phyloP scores from a whole-genome alignment of 2,888 invertebrate genomes.

The Caenorhabditis sinica region DNA sequence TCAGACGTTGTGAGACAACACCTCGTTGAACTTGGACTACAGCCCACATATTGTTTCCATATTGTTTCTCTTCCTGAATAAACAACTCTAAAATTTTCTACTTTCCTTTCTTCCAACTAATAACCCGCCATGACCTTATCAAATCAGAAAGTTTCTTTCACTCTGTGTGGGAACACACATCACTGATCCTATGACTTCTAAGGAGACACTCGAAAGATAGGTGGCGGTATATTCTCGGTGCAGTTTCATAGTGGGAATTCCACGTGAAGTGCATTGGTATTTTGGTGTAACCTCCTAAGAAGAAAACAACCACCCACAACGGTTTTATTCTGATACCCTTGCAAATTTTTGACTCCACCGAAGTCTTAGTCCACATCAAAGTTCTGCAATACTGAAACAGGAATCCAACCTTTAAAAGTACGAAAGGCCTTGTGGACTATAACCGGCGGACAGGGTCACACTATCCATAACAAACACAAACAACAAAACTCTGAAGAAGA shows the following conservation, averaged over 20 bases:
- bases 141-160: slow-evolving; percentile 17
- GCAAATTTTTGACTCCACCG: not conserved
- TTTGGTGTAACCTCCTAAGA: not conserved
- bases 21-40: not conserved
- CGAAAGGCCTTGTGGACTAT: slow-evolving; percentile 9
- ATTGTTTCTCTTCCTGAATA: not conserved
- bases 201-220: slow-evolving; percentile 6
- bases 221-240: slow-evolving; percentile 18
- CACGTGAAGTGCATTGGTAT: slow-evolving; percentile 37
- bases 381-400: not conserved
- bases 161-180: slow-evolving; percentile 43
- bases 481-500: slow-evolving; percentile 29
- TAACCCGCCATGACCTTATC: slow-evolving; percentile 32
- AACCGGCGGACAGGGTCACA: slow-evolving; percentile 27
- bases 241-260: slow-evolving; percentile 16
- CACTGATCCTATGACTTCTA: slow-evolving; percentile 49
- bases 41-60: not conserved
- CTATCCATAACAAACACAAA: not conserved
- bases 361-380: not conserved
- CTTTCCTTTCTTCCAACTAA: not conserved
- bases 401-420: slow-evolving; percentile 32
- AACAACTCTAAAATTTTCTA: not conserved
- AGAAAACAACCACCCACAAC: too few relatives aligned
- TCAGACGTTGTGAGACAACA: not conserved
- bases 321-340: too few relatives aligned